Conservation (phyloP, 2,797 vertebrate species). For the Melanogrammus aeglefinus region DNA sequence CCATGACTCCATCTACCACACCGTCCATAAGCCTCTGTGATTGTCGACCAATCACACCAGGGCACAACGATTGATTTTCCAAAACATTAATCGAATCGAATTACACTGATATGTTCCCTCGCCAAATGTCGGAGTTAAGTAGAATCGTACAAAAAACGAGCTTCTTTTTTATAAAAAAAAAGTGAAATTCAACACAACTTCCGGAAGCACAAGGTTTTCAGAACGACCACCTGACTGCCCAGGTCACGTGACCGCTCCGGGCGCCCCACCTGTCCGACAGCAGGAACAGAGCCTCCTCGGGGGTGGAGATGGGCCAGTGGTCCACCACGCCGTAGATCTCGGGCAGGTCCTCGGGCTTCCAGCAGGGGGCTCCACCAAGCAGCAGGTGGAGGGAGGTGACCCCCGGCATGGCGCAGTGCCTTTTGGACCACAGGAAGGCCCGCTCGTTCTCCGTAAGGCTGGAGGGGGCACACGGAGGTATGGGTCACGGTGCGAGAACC, state of each 20-base stretch:
- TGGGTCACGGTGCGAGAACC: not conserved
- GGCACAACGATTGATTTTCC: no score
- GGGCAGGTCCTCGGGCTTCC: conserved; percentile 70
- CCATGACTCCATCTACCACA: not conserved
- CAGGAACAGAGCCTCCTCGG: conserved; percentile 79
- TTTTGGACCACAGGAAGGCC: conserved; percentile 81
- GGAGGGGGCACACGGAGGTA: conserved; percentile 26
- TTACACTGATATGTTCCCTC: no score
- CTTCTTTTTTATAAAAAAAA: no score
- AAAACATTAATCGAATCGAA: no score
- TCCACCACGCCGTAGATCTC: conserved; percentile 75
- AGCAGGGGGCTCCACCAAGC: conserved; percentile 77
- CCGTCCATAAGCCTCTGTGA: no score
- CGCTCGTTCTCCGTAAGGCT: conserved; percentile 82
- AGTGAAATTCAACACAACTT: no score
- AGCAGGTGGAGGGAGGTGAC: conserved; percentile 80
- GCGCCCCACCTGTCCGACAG: conserved; percentile 66
- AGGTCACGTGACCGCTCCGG: not conserved
- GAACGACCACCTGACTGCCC: not conserved
- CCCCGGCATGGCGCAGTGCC: conserved; percentile 60
- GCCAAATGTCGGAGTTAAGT: no score
- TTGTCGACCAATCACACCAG: no score
- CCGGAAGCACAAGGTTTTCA: not conserved
- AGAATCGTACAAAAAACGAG: no score
- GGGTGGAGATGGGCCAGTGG: conserved; percentile 73